Evolutionary conservation across 2,797 vertebrate genomes (phyloP), one percentile per base, ranked within the genome.

Genomic region (Acipenser ruthenus): DNA sequence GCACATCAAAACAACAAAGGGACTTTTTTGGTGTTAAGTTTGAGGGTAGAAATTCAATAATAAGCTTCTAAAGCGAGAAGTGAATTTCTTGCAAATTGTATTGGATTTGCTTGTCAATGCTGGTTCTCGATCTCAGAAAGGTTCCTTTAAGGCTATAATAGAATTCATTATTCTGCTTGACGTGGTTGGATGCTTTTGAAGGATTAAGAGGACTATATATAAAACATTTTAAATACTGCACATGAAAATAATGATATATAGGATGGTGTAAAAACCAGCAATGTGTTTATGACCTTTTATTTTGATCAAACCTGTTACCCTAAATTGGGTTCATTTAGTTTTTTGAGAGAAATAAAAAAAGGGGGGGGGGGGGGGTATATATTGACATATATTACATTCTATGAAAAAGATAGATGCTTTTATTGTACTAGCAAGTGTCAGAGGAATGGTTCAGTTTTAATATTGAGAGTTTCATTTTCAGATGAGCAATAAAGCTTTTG

Each of bases 261-360:
- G 86, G 87, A 85, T 81, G 69, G 86, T 84, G 78, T 87, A 88
- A 88, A 86, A 86, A 89, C 87, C 86, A 88, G 86, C 84, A 86
- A 77, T 84, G 84, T 84, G 74, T 71, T 73, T 79, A 75, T 58
- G 12, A 11, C 12, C 50, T 50, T 87, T 85, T 87, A 86, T 37
- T 37, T 84, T 87, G 37, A 37, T 37, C 37, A 37, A 37, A 37
- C 37, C 37, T 37, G 37, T 37, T 37, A 37, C 37, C 37, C 37
- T 37, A 37, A 37, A 37, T 37, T 37, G 23, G 23, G 23, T 37
- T 37, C 2, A 37, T 37, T 37, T 37, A 37, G 23, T 37, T 37
- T 37, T 37, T 37, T 37, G 23, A 37, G 23, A 37, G 23, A 37
- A 37, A 37, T 3, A 37, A 37, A 37, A 4, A 37, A 37, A 23